phyloP scores from a whole-genome alignment of 2,113 vertebrate species.

The Lepus timidus region DNA sequence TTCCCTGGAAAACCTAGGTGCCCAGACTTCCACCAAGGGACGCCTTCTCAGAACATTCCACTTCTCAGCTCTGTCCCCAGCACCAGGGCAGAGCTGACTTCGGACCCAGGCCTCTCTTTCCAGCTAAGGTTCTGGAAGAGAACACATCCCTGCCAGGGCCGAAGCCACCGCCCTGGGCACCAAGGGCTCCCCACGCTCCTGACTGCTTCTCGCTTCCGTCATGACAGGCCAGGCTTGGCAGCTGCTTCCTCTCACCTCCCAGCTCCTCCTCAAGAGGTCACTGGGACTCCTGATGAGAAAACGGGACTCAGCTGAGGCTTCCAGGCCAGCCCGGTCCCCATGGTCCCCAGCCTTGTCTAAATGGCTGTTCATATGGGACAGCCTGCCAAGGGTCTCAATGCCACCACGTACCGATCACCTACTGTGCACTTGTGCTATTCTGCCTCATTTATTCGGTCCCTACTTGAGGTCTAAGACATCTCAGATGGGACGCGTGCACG shows the following conservation, averaged over 20 bases:
- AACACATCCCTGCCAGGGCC: neutral
- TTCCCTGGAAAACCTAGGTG: neutral
- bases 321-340: neutral
- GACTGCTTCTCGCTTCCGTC: neutral
- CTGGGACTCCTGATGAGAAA: neutral
- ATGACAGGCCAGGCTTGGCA: neutral
- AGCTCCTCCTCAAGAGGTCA: neutral
- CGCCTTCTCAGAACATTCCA: neutral
- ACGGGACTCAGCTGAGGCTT: neutral
- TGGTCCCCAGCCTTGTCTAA: neutral
- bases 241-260: neutral
- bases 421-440: fast-evolving
- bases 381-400: neutral
- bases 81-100: neutral
- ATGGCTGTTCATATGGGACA: neutral
- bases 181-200: fast-evolving
- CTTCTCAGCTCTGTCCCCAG: neutral
- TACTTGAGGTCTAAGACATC: neutral
- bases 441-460: neutral
- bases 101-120: neutral
- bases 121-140: neutral
- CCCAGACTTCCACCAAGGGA: neutral
- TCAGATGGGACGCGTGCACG: fast-evolving
- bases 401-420: neutral
- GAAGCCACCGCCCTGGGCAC: neutral